These are phyloP conservation scores for Geotrupes spiniger DNA, from an alignment of 2,888 invertebrate species.

Conservation along the genomic window DNA sequence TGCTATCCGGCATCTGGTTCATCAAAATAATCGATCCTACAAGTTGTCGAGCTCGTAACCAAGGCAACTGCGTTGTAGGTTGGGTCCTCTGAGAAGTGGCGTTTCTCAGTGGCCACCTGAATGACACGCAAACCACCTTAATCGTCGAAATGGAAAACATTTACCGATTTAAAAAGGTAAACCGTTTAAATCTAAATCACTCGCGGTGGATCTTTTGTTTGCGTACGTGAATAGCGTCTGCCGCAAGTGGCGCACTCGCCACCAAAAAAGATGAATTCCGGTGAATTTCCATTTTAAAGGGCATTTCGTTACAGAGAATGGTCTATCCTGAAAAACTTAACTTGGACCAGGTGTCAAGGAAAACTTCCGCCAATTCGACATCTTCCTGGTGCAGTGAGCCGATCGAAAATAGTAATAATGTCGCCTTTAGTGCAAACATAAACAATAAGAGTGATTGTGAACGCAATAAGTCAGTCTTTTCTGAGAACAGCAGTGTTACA, in stretches of 20 bases:
- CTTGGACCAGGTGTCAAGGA: constrained; percentile 42
- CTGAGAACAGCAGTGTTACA: constrained; percentile 16
- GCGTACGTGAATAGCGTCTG: not conserved
- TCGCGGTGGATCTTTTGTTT: not conserved
- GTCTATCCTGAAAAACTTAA: constrained; percentile 48
- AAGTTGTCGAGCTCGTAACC: constrained; percentile 16
- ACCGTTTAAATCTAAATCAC: not conserved
- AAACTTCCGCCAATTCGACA: constrained; percentile 33
- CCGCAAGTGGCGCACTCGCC: not conserved
- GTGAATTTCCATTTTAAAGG: constrained; percentile 11
- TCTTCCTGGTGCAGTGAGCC: constrained; percentile 47
- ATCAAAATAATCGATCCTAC: constrained; percentile 5
- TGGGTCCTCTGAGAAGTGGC: constrained; percentile 20
- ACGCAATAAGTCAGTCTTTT: constrained; percentile 22
- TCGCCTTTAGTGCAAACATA: constrained; percentile 19
- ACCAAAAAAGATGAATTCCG: not conserved
- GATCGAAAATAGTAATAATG: constrained; percentile 34
- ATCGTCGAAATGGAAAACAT: constrained; percentile 49
- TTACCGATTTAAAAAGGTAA: constrained; percentile 50
- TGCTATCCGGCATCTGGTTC: not conserved
- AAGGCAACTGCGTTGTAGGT: constrained; percentile 24
- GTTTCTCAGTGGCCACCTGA: constrained; percentile 27
- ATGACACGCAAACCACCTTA: constrained; percentile 45
- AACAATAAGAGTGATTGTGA: constrained; percentile 20
- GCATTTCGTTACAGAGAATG: constrained; percentile 44